These are phyloP conservation scores for Pedionomus torquatus DNA, from an alignment of 2,113 vertebrate species.

Conservation along the genomic window DNA sequence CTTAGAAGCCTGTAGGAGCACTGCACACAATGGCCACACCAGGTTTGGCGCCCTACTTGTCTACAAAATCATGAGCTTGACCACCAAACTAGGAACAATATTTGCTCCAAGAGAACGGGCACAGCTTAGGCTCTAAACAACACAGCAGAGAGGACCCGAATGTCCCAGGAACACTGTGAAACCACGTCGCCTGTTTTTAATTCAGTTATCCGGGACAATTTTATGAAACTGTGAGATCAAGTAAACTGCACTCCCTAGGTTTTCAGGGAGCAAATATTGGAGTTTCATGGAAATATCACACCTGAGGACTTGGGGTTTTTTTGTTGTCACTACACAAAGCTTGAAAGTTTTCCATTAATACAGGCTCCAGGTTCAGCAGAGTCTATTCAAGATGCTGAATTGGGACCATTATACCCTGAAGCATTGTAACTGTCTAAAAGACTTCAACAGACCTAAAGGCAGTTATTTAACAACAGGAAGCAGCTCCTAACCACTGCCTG, in stretches of 20 bases:
- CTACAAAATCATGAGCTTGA: background rate
- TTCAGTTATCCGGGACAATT: slow-evolving; percentile 49
- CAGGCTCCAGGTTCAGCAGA: background rate
- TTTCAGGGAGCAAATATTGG: slow-evolving; percentile 33
- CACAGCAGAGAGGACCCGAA: background rate
- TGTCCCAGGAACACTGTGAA: slow-evolving; percentile 1
- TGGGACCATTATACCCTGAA: background rate
- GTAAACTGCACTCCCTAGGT: slow-evolving; percentile 46
- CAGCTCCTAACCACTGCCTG: background rate
- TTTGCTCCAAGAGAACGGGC: background rate
- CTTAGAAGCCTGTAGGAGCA: background rate
- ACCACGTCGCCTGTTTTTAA: slow-evolving; percentile 38
- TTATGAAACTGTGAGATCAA: slow-evolving; percentile 51
- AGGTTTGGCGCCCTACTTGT: background rate
- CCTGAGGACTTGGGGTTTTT: background rate
- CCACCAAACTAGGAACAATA: too few relatives aligned
- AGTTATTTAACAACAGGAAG: background rate
- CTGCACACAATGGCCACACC: background rate
- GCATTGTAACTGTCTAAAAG: background rate
- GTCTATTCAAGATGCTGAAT: background rate
- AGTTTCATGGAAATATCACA: slow-evolving; percentile 29
- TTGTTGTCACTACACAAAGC: background rate
- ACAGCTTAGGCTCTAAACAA: background rate
- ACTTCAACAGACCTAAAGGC: background rate
- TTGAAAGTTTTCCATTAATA: background rate